phyloP scores from a whole-genome alignment of 2,888 invertebrate genomes.

The Microlaimidae sp. region DNA sequence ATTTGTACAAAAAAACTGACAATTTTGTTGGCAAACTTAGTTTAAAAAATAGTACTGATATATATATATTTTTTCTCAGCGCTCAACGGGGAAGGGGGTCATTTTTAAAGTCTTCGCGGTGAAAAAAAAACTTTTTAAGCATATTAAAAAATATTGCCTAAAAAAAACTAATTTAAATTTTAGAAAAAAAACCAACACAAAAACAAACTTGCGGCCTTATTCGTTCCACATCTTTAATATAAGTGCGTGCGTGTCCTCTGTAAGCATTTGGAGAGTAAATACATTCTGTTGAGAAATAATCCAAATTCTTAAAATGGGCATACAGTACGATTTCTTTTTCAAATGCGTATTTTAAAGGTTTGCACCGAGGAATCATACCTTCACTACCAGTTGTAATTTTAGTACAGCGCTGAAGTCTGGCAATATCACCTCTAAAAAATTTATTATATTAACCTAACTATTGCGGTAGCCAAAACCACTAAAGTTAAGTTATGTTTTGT shows the following conservation, averaged over 20 bases:
- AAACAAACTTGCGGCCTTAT: conserved; percentile 69
- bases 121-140: no score
- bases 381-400: conserved; percentile 44
- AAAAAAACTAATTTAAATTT: no score
- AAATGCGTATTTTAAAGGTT: conserved; percentile 88
- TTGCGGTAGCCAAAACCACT: no score
- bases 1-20: no score
- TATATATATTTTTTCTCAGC: no score
- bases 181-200: no score
- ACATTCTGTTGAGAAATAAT: conserved; percentile 97
- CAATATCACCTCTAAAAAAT: conserved; percentile 74
- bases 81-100: no score
- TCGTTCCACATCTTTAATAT: conserved; percentile 84
- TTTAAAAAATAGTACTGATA: no score
- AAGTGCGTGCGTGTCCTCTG: conserved; percentile 59
- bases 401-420: conserved; percentile 74
- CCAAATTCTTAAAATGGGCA: conserved; percentile 81
- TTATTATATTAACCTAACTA: no score
- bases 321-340: conserved; percentile 86
- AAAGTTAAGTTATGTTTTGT: conserved; percentile 4
- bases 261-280: conserved; percentile 87
- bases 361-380: conserved; percentile 59
- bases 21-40: no score
- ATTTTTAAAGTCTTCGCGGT: no score
- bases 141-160: no score